A percentile compares a stretch with the other conserved stretches of the same genome.
Evolutionary conservation across 2,888 invertebrate genomes (phyloP).

Genomic region (Sicus ferrugineus): DNA sequence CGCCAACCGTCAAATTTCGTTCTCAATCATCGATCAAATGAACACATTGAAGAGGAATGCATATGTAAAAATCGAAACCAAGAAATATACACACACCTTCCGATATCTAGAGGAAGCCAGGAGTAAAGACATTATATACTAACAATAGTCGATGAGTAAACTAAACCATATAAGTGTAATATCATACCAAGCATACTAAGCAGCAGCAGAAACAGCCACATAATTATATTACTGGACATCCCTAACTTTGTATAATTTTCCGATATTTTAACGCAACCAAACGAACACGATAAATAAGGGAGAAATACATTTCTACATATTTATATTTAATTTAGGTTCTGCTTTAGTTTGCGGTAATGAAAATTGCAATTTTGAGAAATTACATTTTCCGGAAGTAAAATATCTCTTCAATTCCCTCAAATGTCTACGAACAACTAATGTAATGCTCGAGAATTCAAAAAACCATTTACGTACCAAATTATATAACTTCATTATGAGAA

Average conservation of each 20-base stretch:
- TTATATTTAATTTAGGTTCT: not conserved
- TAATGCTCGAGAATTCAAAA: conserved; percentile 27
- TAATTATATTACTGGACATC: conserved; percentile 36
- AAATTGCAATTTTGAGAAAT: conserved; percentile 32
- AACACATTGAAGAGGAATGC: conserved; percentile 20
- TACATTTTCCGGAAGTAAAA: conserved; percentile 25
- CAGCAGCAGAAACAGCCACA: conserved; percentile 30
- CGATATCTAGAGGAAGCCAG: conserved; percentile 33
- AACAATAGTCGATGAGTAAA: conserved; percentile 40
- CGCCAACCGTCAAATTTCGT: conserved; percentile 33
- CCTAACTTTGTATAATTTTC: conserved; percentile 40
- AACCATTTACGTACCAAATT: conserved; percentile 20
- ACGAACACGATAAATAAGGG: conserved; percentile 13
- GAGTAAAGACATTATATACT: conserved; percentile 39
- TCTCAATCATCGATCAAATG: conserved; percentile 34
- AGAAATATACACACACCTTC: conserved; percentile 37
- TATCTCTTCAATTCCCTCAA: conserved; percentile 16
- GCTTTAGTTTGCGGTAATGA: not conserved
- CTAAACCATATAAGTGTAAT: conserved; percentile 43
- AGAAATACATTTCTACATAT: conserved; percentile 7
- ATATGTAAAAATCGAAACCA: conserved; percentile 35
- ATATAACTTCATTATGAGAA: conserved; percentile 12
- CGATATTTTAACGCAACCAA: conserved; percentile 27
- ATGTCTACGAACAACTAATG: conserved; percentile 19
- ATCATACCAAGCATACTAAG: conserved; percentile 41